Percentiles rank a stretch among this genome's conserved stretches.
Evolutionary conservation across 2,797 vertebrate species (phyloP).

Genomic region (Naso thynnoides): DNA sequence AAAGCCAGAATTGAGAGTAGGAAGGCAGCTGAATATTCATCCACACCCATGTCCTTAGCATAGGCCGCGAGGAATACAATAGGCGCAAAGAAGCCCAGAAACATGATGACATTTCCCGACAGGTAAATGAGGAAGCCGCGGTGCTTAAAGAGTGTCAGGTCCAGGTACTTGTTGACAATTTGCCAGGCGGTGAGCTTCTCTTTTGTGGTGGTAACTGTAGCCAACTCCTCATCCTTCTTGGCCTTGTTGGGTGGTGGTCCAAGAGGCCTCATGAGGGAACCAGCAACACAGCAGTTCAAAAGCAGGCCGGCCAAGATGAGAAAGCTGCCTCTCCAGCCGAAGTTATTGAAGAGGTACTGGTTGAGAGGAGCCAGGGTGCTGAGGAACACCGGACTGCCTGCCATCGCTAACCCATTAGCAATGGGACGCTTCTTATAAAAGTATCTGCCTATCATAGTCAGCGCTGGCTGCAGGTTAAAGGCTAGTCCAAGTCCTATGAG

Average conservation of each 20-base stretch:
- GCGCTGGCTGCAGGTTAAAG: constrained; percentile 96
- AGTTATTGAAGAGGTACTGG: constrained; percentile 94
- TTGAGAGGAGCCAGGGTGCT: constrained; percentile 96
- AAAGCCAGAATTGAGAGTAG: constrained; percentile 95
- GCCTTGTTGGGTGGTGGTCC: constrained; percentile 59
- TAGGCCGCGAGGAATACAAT: constrained; percentile 95
- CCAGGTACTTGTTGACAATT: constrained; percentile 90
- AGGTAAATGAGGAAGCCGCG: constrained; percentile 97
- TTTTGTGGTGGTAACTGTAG: constrained; percentile 58
- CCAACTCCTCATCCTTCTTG: constrained; percentile 81
- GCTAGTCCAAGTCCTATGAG: constrained; percentile 92
- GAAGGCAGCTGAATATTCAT: constrained; percentile 95
- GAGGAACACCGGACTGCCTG: constrained; percentile 97
- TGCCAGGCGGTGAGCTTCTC: constrained; percentile 78
- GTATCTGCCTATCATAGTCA: constrained; percentile 97
- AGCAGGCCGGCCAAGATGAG: constrained; percentile 92
- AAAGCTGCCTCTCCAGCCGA: constrained; percentile 97
- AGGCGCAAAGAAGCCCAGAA: constrained; percentile 95
- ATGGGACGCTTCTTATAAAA: constrained; percentile 94
- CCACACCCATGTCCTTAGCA: constrained; percentile 94
- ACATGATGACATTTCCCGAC: constrained; percentile 96
- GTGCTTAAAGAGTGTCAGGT: constrained; percentile 94
- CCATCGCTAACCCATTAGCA: constrained; percentile 96
- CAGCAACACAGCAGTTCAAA: constrained; percentile 95
- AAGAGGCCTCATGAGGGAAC: constrained; percentile 94